phyloP scores from a whole-genome alignment of 2,113 vertebrate species.

The Sebastes schlegelii region DNA sequence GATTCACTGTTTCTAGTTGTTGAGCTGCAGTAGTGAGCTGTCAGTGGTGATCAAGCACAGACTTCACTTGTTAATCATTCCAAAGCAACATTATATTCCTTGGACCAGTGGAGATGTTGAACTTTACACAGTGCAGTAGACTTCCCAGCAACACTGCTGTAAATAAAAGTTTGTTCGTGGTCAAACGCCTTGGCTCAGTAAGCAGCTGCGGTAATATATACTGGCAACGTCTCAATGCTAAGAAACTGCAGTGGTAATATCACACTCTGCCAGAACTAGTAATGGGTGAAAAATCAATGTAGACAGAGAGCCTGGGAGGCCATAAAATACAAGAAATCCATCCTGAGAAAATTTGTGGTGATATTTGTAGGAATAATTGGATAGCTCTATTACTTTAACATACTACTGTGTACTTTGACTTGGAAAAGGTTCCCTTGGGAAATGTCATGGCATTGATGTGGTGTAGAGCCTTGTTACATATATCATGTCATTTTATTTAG shows the following conservation, averaged over 20 bases:
- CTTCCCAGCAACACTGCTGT: neutral
- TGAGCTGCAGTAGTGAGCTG: neutral
- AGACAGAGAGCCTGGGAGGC: neutral
- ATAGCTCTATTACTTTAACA: neutral
- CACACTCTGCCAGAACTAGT: neutral
- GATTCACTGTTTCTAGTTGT: too few species aligned
- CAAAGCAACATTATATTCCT: neutral
- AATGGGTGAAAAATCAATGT: slow-evolving; percentile 24
- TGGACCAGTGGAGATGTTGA: neutral
- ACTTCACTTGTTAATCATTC: neutral
- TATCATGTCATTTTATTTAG: too few species aligned
- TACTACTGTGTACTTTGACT: neutral
- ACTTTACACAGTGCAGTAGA: neutral
- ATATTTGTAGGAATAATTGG: slow-evolving; percentile 16
- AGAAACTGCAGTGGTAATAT: slow-evolving; percentile 17
- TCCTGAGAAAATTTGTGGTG: neutral
- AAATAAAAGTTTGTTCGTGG: neutral
- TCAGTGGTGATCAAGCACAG: neutral
- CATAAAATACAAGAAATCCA: neutral
- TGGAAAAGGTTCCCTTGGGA: neutral
- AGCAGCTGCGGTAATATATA: neutral
- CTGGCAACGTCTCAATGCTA: slow-evolving; percentile 1
- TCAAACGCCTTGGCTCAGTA: neutral
- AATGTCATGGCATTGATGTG: neutral
- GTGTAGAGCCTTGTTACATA: neutral